Evolutionary conservation across 2,888 invertebrate species (phyloP).

Genomic region (Isotomurus palustris): DNA sequence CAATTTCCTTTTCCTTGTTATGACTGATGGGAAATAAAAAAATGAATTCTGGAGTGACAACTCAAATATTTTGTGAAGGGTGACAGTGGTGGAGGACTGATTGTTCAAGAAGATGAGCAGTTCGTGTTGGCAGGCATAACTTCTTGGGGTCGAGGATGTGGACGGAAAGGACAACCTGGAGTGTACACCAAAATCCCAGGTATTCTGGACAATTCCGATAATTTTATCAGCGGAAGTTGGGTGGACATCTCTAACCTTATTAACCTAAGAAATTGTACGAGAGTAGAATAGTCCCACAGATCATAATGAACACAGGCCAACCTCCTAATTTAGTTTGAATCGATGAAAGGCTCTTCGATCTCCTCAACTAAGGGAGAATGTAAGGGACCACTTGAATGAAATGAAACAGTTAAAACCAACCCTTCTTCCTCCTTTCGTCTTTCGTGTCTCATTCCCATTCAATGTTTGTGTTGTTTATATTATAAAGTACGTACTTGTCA

Average conservation of each 20-base stretch:
- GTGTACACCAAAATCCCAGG: conserved; percentile 39
- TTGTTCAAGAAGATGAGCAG: conserved; percentile 47
- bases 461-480: background rate
- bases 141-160: conserved; percentile 49
- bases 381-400: too few species aligned
- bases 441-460: conserved; percentile 2
- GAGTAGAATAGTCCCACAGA: too few species aligned
- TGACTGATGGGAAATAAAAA: background rate
- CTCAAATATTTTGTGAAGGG: conserved; percentile 50
- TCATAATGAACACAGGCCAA: too few species aligned
- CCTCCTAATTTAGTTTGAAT: too few species aligned
- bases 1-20: background rate
- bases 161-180: conserved; percentile 39
- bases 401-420: too few species aligned
- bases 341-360: too few species aligned
- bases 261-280: too few species aligned
- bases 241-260: too few species aligned
- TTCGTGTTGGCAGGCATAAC: conserved; percentile 51
- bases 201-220: conserved; percentile 13
- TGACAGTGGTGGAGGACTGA: conserved; percentile 52
- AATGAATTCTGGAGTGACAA: background rate
- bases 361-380: too few species aligned
- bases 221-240: too few species aligned
- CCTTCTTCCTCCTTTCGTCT: too few species aligned
- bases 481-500: background rate